Base-by-base conservation (phyloP, 1,140 invertebrate genomes). In the Aphaenogaster floridana region DNA sequence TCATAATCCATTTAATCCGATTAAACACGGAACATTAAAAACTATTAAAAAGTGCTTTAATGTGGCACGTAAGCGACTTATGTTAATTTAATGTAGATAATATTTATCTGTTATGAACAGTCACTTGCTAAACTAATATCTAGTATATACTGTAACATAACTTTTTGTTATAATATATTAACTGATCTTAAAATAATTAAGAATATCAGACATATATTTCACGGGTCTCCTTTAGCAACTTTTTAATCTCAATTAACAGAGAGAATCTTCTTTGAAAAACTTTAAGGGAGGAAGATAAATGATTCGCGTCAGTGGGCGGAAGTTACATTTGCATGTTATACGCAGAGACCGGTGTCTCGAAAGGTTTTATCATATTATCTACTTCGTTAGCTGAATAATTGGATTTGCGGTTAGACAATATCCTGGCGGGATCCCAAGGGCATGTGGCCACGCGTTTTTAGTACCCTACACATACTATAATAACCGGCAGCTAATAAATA, bases 331-430 rank as follows among this genome's bases (percentile, higher is more conserved):
- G 54, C 80, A 84, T 84, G 54, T 84, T 84, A 76, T 84, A 84
- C 79, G 79, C 79, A 57, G 50, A 45, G 66, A 81, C 34, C 42
- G 39, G 80, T 84, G 54, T 84, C 80, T 84, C 52, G 69, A 76
- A 84, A 63, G 69, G 69, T 84, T 83, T 83, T 84, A 83, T 74
- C 80, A 42, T 59, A 84, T 84, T 84, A 84, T 84, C 80, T 84
- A 84, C 80, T 84, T 84, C 80, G 80, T 84, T 84, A 84, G 80
- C 69, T 57, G 80, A 84, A 84, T 84, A 84, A 84, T 84, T 74
- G 68, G 80, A 84, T 84, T 74, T 84, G 80, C 54, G 68, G 80
- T 45, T 76, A 84, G 80, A 84, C 80, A 76, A 84, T 84, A 74
- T 76, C 80, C 80, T 84, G 80, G 80, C 69, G 34, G 42, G 69